Conservation (phyloP, 2,888 invertebrate species). For the Troides oblongomaculatus region DNA sequence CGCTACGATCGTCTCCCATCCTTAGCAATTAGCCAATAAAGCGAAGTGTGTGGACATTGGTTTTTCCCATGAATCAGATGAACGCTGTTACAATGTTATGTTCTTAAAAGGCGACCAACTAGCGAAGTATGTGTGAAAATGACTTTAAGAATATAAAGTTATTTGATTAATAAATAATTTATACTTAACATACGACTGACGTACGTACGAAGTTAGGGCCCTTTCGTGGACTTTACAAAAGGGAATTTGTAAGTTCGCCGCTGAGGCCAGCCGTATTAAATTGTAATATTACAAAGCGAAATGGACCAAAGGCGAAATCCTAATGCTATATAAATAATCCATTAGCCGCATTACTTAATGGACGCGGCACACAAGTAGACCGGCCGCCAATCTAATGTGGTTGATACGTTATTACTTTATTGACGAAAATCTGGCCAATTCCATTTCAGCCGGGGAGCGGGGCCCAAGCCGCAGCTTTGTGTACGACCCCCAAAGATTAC, state of each 20-base stretch:
- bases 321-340: constrained; percentile 18
- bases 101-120: too few species aligned
- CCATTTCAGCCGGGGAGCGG: neutral
- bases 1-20: too few species aligned
- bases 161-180: too few species aligned
- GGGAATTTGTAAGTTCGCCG: constrained; percentile 15
- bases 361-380: constrained; percentile 15
- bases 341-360: constrained; percentile 23
- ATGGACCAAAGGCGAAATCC: constrained; percentile 16
- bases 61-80: too few species aligned
- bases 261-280: constrained; percentile 20
- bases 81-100: too few species aligned
- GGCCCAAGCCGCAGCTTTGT: too few species aligned
- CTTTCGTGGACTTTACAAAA: constrained; percentile 21
- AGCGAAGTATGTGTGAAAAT: too few species aligned
- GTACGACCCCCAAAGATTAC: too few species aligned
- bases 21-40: too few species aligned
- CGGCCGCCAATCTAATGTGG: constrained; percentile 1
- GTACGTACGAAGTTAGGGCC: constrained; percentile 10
- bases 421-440: constrained; percentile 5
- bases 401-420: constrained; percentile 10
- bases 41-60: too few species aligned
- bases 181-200: neutral
- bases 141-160: too few species aligned
- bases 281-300: constrained; percentile 17